These are phyloP conservation scores for Papilio glaucus DNA, from an alignment of 1,140 invertebrate genomes.

Conservation along the genomic window DNA sequence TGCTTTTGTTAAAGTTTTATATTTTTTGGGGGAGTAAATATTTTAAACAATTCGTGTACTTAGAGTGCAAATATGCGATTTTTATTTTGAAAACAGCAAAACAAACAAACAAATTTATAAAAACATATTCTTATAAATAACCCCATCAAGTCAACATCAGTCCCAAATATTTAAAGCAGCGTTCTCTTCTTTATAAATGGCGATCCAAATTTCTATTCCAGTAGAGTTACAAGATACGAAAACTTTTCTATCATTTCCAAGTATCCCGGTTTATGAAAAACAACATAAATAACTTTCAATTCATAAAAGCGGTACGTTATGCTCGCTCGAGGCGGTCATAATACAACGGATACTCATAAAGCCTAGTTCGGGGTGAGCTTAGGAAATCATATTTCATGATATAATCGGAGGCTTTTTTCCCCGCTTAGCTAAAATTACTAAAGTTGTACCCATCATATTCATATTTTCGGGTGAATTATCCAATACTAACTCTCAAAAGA, in stretches of 20 bases:
- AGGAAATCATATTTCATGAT: conserved; percentile 61
- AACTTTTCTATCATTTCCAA: conserved; percentile 4
- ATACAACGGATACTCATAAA: conserved; percentile 56
- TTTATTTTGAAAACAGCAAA: neutral
- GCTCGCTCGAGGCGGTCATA: conserved; percentile 37
- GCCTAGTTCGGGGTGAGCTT: conserved; percentile 53
- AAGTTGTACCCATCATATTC: conserved; percentile 77
- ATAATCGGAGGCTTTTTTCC: conserved; percentile 71
- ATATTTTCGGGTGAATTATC: conserved; percentile 80
- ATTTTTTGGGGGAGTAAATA: neutral
- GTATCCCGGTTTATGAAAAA: conserved; percentile 14
- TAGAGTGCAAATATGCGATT: neutral
- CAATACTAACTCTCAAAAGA: conserved; percentile 82
- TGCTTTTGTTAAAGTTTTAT: neutral
- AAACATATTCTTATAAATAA: too few species aligned
- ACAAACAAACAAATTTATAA: too few species aligned
- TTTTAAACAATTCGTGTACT: neutral
- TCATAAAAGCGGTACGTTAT: conserved; percentile 28
- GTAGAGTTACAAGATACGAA: neutral
- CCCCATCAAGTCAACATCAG: too few species aligned
- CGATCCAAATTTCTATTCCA: neutral
- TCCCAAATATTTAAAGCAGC: too few species aligned
- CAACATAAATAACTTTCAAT: conserved; percentile 28
- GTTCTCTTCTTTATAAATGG: too few species aligned
- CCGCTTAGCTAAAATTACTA: conserved; percentile 65